Evolutionary conservation across 2,113 vertebrate genomes (phyloP).

Genomic region (Pluvialis apricaria): DNA sequence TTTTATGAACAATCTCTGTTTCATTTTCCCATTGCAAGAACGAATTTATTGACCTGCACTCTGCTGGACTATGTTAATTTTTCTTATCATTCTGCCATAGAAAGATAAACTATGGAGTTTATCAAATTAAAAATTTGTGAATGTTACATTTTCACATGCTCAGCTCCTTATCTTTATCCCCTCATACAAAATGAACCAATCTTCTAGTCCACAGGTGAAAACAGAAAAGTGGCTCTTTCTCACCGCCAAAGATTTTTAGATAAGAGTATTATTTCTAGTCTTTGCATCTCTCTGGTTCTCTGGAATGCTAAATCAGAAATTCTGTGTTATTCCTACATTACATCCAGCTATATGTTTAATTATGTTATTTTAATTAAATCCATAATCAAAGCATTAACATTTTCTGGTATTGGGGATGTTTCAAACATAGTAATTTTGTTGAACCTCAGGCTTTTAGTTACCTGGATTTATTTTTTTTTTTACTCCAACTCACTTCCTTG

Average conservation of each 20-base stretch:
- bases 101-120: constrained; percentile 25
- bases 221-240: background rate
- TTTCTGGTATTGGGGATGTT: background rate
- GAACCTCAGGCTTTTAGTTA: background rate
- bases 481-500: background rate
- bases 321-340: background rate
- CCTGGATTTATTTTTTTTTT: background rate
- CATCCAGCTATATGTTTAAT: background rate
- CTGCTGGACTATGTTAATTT: constrained; percentile 5
- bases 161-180: background rate
- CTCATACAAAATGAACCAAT: background rate
- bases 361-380: background rate
- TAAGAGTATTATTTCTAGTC: background rate
- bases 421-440: background rate
- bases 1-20: background rate
- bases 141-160: background rate
- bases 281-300: background rate
- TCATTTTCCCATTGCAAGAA: background rate
- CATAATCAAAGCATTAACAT: background rate
- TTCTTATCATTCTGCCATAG: background rate
- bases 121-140: background rate
- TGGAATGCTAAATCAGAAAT: background rate
- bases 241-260: background rate
- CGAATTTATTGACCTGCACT: background rate
- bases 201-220: background rate